Conservation (phyloP, 2,888 invertebrate species). For the Ceramica pisi region DNA sequence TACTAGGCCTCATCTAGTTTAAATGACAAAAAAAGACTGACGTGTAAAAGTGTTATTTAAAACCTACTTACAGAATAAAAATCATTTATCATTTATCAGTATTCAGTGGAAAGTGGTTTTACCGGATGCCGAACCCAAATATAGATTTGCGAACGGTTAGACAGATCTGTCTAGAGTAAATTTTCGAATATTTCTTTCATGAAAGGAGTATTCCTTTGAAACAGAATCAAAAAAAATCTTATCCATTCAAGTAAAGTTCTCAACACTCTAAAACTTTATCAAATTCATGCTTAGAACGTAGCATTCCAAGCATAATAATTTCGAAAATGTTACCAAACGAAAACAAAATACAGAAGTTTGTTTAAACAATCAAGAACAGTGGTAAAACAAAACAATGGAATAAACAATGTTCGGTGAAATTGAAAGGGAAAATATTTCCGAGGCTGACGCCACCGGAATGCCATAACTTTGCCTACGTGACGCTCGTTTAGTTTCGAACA, state of each 20-base stretch:
- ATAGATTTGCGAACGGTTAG: no score
- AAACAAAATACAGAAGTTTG: slow-evolving; percentile 39
- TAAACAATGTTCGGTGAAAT: slow-evolving; percentile 56
- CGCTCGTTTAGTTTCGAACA: slow-evolving; percentile 43
- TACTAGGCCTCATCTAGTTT: no score
- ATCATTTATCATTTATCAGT: no score
- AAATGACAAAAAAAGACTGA: no score
- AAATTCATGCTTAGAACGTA: slow-evolving; percentile 16
- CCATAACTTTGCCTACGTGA: slow-evolving; percentile 50
- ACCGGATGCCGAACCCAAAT: no score
- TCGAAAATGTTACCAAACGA: slow-evolving; percentile 35
- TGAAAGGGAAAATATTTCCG: slow-evolving; percentile 54
- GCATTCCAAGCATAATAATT: slow-evolving; percentile 38
- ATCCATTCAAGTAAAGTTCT: neutral
- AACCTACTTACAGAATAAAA: no score
- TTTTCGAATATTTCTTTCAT: neutral
- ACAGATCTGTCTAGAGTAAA: neutral
- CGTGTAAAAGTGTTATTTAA: no score
- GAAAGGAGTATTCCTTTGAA: neutral
- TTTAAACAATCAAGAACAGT: slow-evolving; percentile 49
- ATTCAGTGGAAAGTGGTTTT: no score
- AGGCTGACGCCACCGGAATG: slow-evolving; percentile 39
- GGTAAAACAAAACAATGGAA: slow-evolving; percentile 51
- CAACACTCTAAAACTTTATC: neutral
- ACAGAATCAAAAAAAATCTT: neutral